A percentile compares a stretch with the other conserved stretches of the same genome.
Evolutionary conservation across 2,113 vertebrate genomes (phyloP).

Genomic region (Erpornis zantholeuca): DNA sequence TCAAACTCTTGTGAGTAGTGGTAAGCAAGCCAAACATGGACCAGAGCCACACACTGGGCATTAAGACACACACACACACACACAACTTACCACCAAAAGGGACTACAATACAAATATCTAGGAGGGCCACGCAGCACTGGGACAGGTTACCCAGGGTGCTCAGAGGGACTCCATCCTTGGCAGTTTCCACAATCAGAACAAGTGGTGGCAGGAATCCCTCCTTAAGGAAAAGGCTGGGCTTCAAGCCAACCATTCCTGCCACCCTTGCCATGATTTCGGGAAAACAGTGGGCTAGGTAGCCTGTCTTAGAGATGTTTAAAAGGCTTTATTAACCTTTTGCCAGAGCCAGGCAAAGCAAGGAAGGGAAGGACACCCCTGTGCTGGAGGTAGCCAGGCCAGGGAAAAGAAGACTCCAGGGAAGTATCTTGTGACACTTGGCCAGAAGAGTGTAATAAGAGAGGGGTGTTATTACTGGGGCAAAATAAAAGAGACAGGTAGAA

Average conservation of each 20-base stretch:
- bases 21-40: neutral
- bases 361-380: neutral
- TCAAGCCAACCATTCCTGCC: neutral
- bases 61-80: neutral
- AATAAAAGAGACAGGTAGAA: neutral
- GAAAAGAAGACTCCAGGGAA: neutral
- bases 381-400: neutral
- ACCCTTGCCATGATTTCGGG: neutral
- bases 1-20: neutral
- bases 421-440: rapidly evolving
- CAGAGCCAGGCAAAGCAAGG: neutral
- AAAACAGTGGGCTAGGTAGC: neutral
- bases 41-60: neutral
- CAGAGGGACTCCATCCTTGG: neutral
- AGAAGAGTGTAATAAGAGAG: neutral
- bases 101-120: neutral
- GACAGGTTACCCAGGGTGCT: neutral
- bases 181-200: neutral
- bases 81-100: neutral
- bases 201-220: neutral
- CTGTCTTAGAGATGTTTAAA: neutral
- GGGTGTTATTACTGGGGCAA: neutral
- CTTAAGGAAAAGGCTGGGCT: neutral
- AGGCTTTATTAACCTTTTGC: neutral
- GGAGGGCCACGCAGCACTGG: neutral